Evolutionary conservation across 2,797 vertebrate species (phyloP), one percentile per base, ranked within the genome.

Genomic region (Austrolebias charrua): DNA sequence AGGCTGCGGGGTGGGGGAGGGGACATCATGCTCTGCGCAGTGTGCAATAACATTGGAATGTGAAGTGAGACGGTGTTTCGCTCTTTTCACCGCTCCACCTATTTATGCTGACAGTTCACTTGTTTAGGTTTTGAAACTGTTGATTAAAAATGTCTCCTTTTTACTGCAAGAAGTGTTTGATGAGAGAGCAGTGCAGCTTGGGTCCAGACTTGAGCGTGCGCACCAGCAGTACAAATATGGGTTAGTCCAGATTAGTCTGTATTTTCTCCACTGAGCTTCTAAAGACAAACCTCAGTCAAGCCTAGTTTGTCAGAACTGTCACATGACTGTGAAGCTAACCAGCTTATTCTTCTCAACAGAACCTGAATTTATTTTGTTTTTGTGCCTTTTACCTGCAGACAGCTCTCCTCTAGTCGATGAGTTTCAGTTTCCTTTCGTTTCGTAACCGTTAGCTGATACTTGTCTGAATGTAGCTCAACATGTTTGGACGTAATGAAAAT

Each of bases 11-110:
- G 51, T 76, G 79, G 83, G 82, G 86, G 83, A 82, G 73, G 84
- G 81, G 48, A 31, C 48, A 20, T 40, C 77, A 19, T 60, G 67
- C 75, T 63, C 59, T 82, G 82, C 74, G 62, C 78, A 75, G 78
- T 78, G 74, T 83, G 86, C 83, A 87, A 67, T 80, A 86, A 81
- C 70, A 78, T 63, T 85, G 82, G 82, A 89, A 89, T 86, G 82
- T 86, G 73, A 71, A 71, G 46, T 74, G 63, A 58, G 69, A 24
- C 55, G 60, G 46, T 65, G 56, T 69, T n/a, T n/a, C 4, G 45
- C 46, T 63, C 40, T 69, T 70, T 57, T 46, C 29, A 80, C 13
- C 1, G 19, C 40, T 76, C 40, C 44, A 51, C 45, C 42, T 62
- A 16, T 61, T 57, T 29, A 44, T 61, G 5, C 24, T 62, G 16